These are phyloP conservation scores for Cosmia pyralina DNA, from an alignment of 2,888 invertebrate species.

Conservation along the genomic window DNA sequence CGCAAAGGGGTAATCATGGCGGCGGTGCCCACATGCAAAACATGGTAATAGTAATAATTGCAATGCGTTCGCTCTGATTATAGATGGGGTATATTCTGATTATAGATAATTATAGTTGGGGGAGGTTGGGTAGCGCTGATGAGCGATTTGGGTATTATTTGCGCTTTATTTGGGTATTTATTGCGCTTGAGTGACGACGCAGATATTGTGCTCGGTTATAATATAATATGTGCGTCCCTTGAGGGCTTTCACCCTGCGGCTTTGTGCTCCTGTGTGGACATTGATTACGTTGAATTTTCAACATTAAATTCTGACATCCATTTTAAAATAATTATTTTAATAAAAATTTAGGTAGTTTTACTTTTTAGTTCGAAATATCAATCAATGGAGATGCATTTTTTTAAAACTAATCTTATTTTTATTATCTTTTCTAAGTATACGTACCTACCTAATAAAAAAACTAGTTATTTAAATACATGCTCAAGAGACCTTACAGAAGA, in stretches of 20 bases:
- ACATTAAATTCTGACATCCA: slow-evolving; percentile 42
- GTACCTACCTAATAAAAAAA: background rate
- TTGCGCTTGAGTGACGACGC: slow-evolving; percentile 90
- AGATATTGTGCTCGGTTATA: slow-evolving; percentile 86
- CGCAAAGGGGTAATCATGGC: slow-evolving; percentile 73
- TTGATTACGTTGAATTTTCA: slow-evolving; percentile 77
- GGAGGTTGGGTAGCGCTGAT: slow-evolving; percentile 83
- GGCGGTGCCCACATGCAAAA: slow-evolving; percentile 74
- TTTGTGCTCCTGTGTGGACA: slow-evolving; percentile 75
- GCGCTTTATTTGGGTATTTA: slow-evolving; percentile 92
- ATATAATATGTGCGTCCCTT: slow-evolving; percentile 80
- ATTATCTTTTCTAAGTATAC: background rate
- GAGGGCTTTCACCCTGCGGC: slow-evolving; percentile 79
- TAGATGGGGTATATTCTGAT: slow-evolving; percentile 79
- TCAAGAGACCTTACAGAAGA: background rate
- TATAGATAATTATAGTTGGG: slow-evolving; percentile 89
- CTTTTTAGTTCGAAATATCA: background rate
- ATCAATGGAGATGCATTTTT: background rate
- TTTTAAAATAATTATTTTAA: slow-evolving; percentile 17
- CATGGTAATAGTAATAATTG: slow-evolving; percentile 75
- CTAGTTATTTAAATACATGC: no score
- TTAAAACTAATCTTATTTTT: background rate
- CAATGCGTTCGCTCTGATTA: slow-evolving; percentile 76
- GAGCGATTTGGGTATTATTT: slow-evolving; percentile 92
- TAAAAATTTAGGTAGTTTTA: background rate